Evolutionary conservation across 1,140 invertebrate species (phyloP), one percentile per base, ranked within the genome.

Genomic region (Brachionus calyciflorus): DNA sequence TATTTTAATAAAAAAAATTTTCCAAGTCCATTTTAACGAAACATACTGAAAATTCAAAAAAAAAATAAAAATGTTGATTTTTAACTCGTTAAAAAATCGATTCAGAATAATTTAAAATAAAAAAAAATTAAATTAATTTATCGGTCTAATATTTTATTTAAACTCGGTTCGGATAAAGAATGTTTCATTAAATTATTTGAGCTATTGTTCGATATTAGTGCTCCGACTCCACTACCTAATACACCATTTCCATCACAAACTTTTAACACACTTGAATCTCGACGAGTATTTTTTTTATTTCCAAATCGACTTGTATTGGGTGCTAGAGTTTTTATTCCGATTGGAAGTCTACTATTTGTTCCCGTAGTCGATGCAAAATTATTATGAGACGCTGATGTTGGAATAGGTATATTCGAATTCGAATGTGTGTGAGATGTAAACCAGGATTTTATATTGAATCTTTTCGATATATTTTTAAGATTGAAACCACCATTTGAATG

Each of bases 381-480:
- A 37, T 65, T 65, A 41, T 65, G 33, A 9, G 60, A 65, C 9
- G 55, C 55, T 30, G 55, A 60, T 60, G 37, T 65, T 6, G 60
- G 33, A 19, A 65, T 65, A 26, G 26, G 28, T 7, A 37, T 24
- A 24, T 19, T 65, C n/a, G 60, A 65, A 65, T 44, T 65, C 9
- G 60, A 65, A n/a, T n/a, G n/a, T n/a, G n/a, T n/a, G n/a, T n/a
- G n/a, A 9, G 60, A 65, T 44, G 60, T 24, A 24, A 65, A 65
- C 60, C 60, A 65, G 26, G 60, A 65, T 65, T 65, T 65, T 5
- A 65, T 44, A 65, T 65, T 65, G 24, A 65, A 44, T 44, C 40
- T 6, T 65, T 65, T 65, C 9, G 60, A 44, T 65, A 65, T 65
- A 65, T 65, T 65, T 65, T 65, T 65, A 24, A 65, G 12, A 65